Percentiles rank a stretch among this genome's conserved stretches.
phyloP scores from a whole-genome alignment of 2,797 vertebrate species.

The Uromys caudimaculatus region DNA sequence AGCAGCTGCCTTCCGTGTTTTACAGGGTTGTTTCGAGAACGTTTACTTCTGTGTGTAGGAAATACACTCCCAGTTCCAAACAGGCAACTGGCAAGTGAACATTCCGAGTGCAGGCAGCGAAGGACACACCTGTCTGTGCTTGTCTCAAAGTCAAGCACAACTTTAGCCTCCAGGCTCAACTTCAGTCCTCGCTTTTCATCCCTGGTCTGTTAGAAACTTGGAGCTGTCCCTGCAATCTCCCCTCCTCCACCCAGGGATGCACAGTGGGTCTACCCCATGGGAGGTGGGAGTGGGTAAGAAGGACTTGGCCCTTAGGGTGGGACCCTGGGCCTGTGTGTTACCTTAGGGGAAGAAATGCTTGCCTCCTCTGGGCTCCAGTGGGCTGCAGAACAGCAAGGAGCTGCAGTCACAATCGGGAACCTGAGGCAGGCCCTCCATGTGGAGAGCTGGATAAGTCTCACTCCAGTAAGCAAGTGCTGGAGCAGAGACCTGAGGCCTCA shows the following conservation, averaged over 20 bases:
- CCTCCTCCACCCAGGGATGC: not conserved
- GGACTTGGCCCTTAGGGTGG: not conserved
- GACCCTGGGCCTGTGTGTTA: not conserved
- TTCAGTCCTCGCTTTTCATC: not conserved
- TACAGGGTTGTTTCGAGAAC: not conserved
- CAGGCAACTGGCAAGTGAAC: not conserved
- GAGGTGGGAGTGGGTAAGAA: not conserved
- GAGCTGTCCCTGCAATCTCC: not conserved
- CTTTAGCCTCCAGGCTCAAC: not conserved
- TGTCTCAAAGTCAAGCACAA: conserved; percentile 43
- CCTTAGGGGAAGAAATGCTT: not conserved
- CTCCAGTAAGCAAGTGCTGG: not conserved
- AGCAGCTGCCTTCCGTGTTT: not conserved
- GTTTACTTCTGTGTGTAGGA: conserved; percentile 30
- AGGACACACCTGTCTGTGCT: not conserved
- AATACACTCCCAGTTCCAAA: not conserved
- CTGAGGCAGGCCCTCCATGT: rapidly evolving
- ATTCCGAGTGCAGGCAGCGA: not conserved
- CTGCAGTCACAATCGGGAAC: not conserved
- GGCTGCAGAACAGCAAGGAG: not conserved
- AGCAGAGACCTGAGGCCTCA: not conserved
- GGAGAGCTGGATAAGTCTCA: not conserved
- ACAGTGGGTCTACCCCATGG: not conserved
- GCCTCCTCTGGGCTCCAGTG: not conserved
- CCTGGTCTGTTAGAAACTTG: not conserved